Evolutionary conservation across 1,140 invertebrate genomes (phyloP).

Genomic region (Maniola jurtina): DNA sequence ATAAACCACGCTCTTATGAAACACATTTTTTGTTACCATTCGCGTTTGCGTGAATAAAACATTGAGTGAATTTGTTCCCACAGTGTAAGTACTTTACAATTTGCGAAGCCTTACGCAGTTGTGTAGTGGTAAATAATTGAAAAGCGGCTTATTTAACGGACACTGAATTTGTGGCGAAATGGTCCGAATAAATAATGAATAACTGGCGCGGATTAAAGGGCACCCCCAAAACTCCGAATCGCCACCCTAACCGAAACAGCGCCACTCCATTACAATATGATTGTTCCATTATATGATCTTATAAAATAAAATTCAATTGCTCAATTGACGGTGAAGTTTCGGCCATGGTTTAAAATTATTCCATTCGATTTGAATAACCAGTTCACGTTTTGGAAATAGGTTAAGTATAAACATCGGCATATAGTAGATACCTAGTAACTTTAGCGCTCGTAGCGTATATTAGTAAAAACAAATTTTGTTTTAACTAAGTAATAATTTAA

Average conservation of each 20-base stretch:
- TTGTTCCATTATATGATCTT: conserved; percentile 35
- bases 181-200: conserved; percentile 67
- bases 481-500: no score
- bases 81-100: conserved; percentile 1
- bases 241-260: conserved; percentile 37
- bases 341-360: background rate
- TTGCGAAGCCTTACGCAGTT: conserved; percentile 5
- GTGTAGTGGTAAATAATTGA: conserved; percentile 49
- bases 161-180: conserved; percentile 63
- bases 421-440: background rate
- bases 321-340: background rate
- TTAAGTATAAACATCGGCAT: background rate
- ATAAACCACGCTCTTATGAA: no score
- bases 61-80: background rate
- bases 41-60: background rate
- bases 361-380: background rate
- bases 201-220: conserved; percentile 60
- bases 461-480: no score
- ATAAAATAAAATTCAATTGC: conserved; percentile 7
- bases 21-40: no score
- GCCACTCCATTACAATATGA: conserved; percentile 45
- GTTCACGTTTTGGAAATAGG: background rate
- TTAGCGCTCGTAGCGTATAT: no score
- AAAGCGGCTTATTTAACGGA: conserved; percentile 54
- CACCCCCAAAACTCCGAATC: conserved; percentile 44